These are phyloP conservation scores for Pollimyrus isidori DNA, from an alignment of 2,113 vertebrate species.

Conservation along the genomic window DNA sequence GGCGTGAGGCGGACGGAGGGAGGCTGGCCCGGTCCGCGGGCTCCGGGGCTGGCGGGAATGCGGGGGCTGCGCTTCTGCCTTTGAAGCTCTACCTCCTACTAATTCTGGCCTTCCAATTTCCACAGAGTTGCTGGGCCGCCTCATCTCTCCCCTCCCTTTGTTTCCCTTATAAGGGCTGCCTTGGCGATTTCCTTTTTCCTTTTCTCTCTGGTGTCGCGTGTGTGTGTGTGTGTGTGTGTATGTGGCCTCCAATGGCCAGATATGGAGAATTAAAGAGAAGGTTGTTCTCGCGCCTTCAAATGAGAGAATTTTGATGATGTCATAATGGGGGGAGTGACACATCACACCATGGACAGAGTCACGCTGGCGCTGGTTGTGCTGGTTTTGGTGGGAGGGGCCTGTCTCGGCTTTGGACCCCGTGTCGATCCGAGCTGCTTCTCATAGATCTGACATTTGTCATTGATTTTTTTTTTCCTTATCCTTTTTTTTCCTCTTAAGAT, in stretches of 20 bases:
- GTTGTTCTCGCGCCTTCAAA: background rate
- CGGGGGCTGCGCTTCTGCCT: slow-evolving; percentile 69
- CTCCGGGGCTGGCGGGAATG: slow-evolving; percentile 72
- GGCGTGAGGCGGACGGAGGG: slow-evolving; percentile 33
- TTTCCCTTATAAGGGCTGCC: slow-evolving; percentile 73
- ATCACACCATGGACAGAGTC: background rate
- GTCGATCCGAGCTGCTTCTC: background rate
- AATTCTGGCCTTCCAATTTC: slow-evolving; percentile 79
- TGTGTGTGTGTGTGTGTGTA: slow-evolving; percentile 9
- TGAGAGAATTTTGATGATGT: background rate
- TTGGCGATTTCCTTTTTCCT: slow-evolving; percentile 66
- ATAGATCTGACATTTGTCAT: background rate
- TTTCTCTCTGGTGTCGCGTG: slow-evolving; percentile 45
- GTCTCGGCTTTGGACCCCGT: background rate
- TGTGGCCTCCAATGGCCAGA: background rate
- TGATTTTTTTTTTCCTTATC: background rate
- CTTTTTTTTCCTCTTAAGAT: background rate
- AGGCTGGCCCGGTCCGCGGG: slow-evolving; percentile 66
- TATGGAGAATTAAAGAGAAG: slow-evolving; percentile 4
- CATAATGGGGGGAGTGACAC: too few relatives aligned
- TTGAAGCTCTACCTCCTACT: slow-evolving; percentile 79
- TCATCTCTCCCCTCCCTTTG: slow-evolving; percentile 62
- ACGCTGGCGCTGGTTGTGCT: background rate
- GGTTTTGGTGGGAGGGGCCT: background rate
- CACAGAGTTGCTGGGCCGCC: slow-evolving; percentile 64